These are phyloP conservation scores for Oncorhynchus keta DNA, from an alignment of 2,113 vertebrate species.

Conservation along the genomic window DNA sequence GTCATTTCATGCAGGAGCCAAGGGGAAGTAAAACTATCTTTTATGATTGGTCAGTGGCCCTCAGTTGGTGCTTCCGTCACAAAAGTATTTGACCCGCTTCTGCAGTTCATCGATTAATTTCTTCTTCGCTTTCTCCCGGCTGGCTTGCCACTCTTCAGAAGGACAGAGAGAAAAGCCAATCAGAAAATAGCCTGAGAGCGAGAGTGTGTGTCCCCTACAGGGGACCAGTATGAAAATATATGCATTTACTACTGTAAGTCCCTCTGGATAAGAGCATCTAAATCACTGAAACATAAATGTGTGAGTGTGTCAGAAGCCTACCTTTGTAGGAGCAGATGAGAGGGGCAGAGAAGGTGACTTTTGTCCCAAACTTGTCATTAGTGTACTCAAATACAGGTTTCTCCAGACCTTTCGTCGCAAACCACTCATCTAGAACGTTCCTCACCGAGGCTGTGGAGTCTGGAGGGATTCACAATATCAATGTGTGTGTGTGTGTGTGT, in stretches of 20 bases:
- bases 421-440: constrained; percentile 30
- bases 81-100: neutral
- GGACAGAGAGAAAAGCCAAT: neutral
- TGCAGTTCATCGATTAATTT: constrained; percentile 16
- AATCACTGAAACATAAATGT: constrained; percentile 1
- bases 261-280: too few species aligned
- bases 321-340: neutral
- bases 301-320: neutral
- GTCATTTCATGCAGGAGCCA: too few species aligned
- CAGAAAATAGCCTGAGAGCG: neutral
- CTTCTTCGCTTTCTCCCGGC: neutral
- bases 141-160: constrained; percentile 14
- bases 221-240: neutral
- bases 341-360: neutral
- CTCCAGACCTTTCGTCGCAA: constrained; percentile 1
- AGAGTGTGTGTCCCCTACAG: neutral
- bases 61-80: neutral
- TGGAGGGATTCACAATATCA: neutral
- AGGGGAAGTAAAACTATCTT: neutral
- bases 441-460: constrained; percentile 6
- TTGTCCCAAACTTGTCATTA: neutral
- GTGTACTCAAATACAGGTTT: neutral
- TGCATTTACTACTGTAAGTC: too few species aligned
- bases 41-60: neutral
- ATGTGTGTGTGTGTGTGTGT: neutral